These are phyloP conservation scores for Eurytoma californica DNA, from an alignment of 2,888 invertebrate species.

Conservation along the genomic window DNA sequence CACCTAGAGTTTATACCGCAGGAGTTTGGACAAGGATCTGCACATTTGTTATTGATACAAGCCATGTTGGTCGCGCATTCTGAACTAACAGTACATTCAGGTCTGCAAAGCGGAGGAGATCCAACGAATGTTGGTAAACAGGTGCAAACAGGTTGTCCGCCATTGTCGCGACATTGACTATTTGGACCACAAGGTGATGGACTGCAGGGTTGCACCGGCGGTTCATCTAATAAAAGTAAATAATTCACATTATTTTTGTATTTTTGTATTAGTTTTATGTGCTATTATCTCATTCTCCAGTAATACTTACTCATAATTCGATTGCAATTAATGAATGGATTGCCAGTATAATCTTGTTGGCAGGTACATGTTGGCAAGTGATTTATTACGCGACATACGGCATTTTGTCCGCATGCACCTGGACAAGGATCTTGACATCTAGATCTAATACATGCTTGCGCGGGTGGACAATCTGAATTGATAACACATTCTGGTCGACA, in stretches of 20 bases:
- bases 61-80: slow-evolving; percentile 79
- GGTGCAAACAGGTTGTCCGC: slow-evolving; percentile 85
- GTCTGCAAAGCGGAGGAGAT: slow-evolving; percentile 80
- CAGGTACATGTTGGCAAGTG: slow-evolving; percentile 81
- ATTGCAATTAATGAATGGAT: slow-evolving; percentile 76
- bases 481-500: slow-evolving; percentile 89
- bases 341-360: slow-evolving; percentile 76
- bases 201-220: slow-evolving; percentile 74
- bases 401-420: slow-evolving; percentile 86
- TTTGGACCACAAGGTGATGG: slow-evolving; percentile 80
- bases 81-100: slow-evolving; percentile 74
- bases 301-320: slow-evolving; percentile 36
- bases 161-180: slow-evolving; percentile 83
- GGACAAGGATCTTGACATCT: slow-evolving; percentile 90
- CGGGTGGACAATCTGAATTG: slow-evolving; percentile 85
- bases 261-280: background rate
- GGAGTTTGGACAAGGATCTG: slow-evolving; percentile 73
- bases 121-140: slow-evolving; percentile 85
- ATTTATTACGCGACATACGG: slow-evolving; percentile 86
- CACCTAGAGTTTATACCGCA: slow-evolving; percentile 76
- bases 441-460: slow-evolving; percentile 86
- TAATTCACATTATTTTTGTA: background rate
- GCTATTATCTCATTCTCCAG: background rate
- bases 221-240: slow-evolving; percentile 1
- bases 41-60: slow-evolving; percentile 74